phyloP scores from a whole-genome alignment of 1,140 invertebrate species.

The Hylaeus volcanicus region DNA sequence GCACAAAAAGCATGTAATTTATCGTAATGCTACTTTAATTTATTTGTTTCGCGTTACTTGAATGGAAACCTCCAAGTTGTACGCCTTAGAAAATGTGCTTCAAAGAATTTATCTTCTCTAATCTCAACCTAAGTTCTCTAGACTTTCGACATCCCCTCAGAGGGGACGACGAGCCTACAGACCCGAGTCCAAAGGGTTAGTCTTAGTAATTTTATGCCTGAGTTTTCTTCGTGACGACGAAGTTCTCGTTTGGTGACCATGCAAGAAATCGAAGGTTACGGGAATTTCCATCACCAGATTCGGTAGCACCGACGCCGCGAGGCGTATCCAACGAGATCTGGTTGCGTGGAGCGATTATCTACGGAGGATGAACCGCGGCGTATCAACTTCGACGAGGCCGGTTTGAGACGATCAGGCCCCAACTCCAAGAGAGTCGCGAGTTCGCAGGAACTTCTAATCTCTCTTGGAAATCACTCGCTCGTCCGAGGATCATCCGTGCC shows the following conservation, averaged over 20 bases:
- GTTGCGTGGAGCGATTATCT: slow-evolving; percentile 53
- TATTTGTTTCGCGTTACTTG: no score
- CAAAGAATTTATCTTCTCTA: no score
- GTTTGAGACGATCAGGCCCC: slow-evolving; percentile 38
- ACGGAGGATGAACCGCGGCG: slow-evolving; percentile 52
- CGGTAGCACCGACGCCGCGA: slow-evolving; percentile 37
- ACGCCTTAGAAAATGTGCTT: no score
- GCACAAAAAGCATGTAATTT: no score
- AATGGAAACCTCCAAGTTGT: no score
- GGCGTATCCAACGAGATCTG: slow-evolving; percentile 37
- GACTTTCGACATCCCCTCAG: no score
- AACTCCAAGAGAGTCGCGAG: slow-evolving; percentile 31
- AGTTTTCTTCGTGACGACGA: neutral
- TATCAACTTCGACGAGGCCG: slow-evolving; percentile 56
- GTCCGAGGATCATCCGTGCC: slow-evolving; percentile 55
- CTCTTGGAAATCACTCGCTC: slow-evolving; percentile 47
- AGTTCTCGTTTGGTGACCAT: neutral
- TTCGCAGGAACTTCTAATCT: slow-evolving; percentile 47
- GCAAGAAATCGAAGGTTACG: neutral
- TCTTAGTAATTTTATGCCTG: no score
- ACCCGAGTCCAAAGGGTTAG: no score
- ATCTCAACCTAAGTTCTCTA: no score
- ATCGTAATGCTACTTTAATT: no score
- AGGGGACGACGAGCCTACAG: no score
- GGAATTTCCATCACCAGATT: neutral